Base-by-base conservation (phyloP, 1,140 invertebrate genomes). In the Camponotus pennsylvanicus region DNA sequence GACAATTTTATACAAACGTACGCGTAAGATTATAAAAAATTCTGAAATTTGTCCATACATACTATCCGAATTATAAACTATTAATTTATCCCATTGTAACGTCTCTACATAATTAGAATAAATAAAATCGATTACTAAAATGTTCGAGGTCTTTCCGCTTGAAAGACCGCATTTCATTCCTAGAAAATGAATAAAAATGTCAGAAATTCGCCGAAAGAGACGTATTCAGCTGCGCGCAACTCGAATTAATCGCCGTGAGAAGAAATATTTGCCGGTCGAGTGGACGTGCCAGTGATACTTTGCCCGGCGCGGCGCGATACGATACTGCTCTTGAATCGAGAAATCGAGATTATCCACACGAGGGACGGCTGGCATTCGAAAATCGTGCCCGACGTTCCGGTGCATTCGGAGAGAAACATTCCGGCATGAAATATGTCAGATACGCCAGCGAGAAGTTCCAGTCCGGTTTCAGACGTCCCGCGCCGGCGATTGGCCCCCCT, bases 341-440 rank as follows among this genome's bases (percentile, higher is more conserved):
- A 78, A 59, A 79, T 79, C 67, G 69, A 70, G 83, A 89, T 88
- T 80, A 89, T 88, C 87, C 86, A 57, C 73, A 80, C 69, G 76
- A 85, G 75, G 67, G 69, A 86, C 76, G 67, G n/a, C 77, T 86
- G 88, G 88, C 70, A 89, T 88, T 63, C 83, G 88, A 80, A 89
- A 89, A 89, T 86, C 76, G 87, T 88, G 52, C 52, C 49, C 42
- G 40, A 75, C 83, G 87, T 88, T 89, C 83, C 76, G 45, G 70
- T 59, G 76, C 70, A 88, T 86, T 82, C 87, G 83, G 42, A 59
- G 83, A 82, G 88, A 89, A 89, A 89, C 87, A 89, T 89, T 89
- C 88, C 88, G 45, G 59, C 69, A 42, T 80, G 87, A 89, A 89
- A 89, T 88, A 89, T 89, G 87, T 86, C 83, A 86, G 83, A 89